Base-by-base conservation (phyloP, 2,797 vertebrate genomes). In the Anabas testudineus region DNA sequence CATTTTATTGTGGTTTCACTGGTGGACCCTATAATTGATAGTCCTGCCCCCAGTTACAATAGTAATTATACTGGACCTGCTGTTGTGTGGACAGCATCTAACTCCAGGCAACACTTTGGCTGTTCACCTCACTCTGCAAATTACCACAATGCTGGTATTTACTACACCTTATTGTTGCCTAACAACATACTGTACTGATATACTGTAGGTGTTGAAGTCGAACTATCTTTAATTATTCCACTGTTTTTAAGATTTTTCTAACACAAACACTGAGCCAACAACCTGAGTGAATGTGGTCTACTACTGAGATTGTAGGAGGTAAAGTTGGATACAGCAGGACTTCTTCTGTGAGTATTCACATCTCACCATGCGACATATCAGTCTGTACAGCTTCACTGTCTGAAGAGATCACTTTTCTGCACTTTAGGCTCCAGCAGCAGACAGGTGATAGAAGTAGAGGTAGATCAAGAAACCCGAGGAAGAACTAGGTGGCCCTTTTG, bases 331-430 rank as follows among this genome's bases (percentile, higher is more conserved):
- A 46, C 26, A 64, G 67, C 46, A 39, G 59, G 73, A 81, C 81
- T 71, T 84, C 68, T 59, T 61, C 71, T 67, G 60, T 81, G 83
- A 82, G 79, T 80, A 87, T 79, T 73, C 30, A 14, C 56, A 76
- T 71, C 64, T 79, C 73, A 63, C 81, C 56, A 81, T 80, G 49
- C 80, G 78, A 81, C 71, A 67, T 49, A 59, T 73, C 71, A 53
- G 45, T 39, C 70, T 69, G 47, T 78, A 36, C 47, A 62, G 67
- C 58, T 75, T n/a, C n/a, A n/a, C n/a, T n/a, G n/a, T n/a, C 76
- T 6, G 73, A 53, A 79, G 82, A 75, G 61, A 85, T 59, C 73
- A 56, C 49, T 66, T 60, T 28, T 60, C 75, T 69, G 78, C 71
- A 66, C 70, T 49, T 82, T 72, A 77, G 65, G 51, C 63, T 26